A percentile compares a stretch with the other conserved stretches of the same genome.
Evolutionary conservation across 2,888 invertebrate species (phyloP).

Genomic region (Odontothrips loti): DNA sequence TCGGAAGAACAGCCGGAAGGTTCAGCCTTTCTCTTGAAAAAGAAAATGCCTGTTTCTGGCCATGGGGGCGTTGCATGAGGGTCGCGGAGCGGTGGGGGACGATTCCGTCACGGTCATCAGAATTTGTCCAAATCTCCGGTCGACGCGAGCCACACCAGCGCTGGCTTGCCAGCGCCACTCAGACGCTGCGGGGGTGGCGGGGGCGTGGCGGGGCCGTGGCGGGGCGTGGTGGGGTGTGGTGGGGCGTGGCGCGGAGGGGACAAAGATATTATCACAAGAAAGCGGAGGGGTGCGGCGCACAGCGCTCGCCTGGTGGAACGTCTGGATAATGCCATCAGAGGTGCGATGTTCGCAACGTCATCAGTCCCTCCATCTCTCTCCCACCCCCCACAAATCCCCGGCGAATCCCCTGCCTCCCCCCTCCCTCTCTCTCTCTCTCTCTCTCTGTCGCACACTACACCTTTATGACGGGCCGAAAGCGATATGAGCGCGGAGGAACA

Average conservation of each 20-base stretch:
- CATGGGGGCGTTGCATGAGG: too few species aligned
- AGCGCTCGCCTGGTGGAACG: not conserved
- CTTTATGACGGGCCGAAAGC: too few species aligned
- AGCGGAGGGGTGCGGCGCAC: not conserved
- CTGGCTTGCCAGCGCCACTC: too few species aligned
- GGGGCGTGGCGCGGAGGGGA: not conserved
- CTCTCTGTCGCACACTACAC: not conserved
- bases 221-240: not conserved
- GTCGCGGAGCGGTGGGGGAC: too few species aligned
- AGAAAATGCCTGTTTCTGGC: too few species aligned
- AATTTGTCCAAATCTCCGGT: constrained; percentile 17
- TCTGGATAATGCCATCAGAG: constrained; percentile 20
- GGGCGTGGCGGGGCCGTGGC: not conserved
- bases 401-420: not conserved
- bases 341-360: constrained; percentile 8
- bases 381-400: not conserved
- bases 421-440: not conserved
- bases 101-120: too few species aligned
- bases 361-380: not conserved
- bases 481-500: too few species aligned
- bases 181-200: not conserved
- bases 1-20: too few species aligned
- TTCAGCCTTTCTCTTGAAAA: too few species aligned
- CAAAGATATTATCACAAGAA: constrained; percentile 18
- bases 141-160: not conserved